A percentile compares a stretch with the other conserved stretches of the same genome.
phyloP scores from a whole-genome alignment of 2,888 invertebrate species.

The Notocelia uddmanniana region DNA sequence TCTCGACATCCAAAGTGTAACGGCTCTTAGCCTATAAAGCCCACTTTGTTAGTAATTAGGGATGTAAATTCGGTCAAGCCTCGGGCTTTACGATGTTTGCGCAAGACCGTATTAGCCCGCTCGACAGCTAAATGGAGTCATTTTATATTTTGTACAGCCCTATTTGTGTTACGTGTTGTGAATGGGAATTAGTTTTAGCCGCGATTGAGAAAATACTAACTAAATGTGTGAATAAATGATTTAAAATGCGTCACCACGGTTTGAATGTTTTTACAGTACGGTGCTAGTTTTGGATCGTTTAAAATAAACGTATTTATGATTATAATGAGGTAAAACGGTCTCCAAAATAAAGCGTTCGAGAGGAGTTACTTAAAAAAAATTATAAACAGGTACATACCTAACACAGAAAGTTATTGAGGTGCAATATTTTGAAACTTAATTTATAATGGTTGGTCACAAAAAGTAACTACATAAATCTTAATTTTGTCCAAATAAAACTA shows the following conservation, averaged over 20 bases:
- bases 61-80: constrained; percentile 64
- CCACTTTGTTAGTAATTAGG: constrained; percentile 65
- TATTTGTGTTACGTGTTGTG: constrained; percentile 24
- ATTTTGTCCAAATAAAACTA: not conserved
- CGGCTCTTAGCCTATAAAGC: constrained; percentile 62
- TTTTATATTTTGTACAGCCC: constrained; percentile 36
- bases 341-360: too few species aligned
- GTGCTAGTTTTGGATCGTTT: not conserved
- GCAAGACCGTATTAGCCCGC: constrained; percentile 49
- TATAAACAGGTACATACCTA: too few species aligned
- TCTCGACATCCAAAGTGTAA: constrained; percentile 44
- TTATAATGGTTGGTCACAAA: not conserved
- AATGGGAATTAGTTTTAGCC: constrained; percentile 22
- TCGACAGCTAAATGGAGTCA: constrained; percentile 36
- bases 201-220: constrained; percentile 5
- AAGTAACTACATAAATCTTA: too few species aligned
- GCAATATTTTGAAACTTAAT: too few species aligned
- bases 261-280: not conserved
- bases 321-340: too few species aligned
- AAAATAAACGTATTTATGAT: not conserved
- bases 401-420: too few species aligned
- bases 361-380: too few species aligned
- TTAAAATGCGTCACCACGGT: too few species aligned
- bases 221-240: not conserved
- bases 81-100: constrained; percentile 55